Evolutionary conservation across 2,113 vertebrate species (phyloP).

Genomic region (Gallinago undulata): DNA sequence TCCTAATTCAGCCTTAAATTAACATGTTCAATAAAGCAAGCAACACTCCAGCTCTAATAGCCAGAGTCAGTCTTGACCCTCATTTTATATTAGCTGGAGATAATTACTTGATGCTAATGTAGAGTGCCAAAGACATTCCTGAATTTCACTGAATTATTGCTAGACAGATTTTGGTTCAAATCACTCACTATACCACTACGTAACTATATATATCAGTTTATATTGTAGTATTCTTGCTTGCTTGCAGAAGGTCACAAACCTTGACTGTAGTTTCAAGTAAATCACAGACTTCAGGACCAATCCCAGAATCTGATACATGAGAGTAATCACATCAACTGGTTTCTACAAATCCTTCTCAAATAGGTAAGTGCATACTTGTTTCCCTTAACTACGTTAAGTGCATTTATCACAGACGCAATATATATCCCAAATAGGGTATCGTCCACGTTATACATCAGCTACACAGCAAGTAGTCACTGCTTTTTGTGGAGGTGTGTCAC

Average conservation of each 20-base stretch:
- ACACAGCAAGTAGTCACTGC: not conserved
- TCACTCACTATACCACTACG: not conserved
- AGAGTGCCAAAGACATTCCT: constrained; percentile 50
- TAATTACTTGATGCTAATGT: constrained; percentile 68
- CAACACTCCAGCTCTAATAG: constrained; percentile 45
- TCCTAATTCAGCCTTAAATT: constrained; percentile 55
- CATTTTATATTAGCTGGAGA: constrained; percentile 67
- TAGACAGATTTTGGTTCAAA: constrained; percentile 13
- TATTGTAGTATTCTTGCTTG: not conserved
- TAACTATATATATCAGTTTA: not conserved
- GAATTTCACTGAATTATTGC: constrained; percentile 57
- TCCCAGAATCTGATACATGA: not conserved
- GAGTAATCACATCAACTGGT: not conserved
- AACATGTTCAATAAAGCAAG: constrained; percentile 58
- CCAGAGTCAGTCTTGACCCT: constrained; percentile 59
- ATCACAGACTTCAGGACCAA: constrained; percentile 10
- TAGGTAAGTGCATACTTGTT: not conserved
- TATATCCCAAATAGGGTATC: not conserved
- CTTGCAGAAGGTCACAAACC: not conserved
- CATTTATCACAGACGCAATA: not conserved
- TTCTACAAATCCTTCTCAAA: constrained; percentile 10
- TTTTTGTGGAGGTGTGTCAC: not conserved
- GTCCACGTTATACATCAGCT: not conserved
- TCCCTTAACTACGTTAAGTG: not conserved
- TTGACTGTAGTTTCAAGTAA: constrained; percentile 9